Conservation (phyloP, 2,797 vertebrate genomes). For the Eurystomus glaucurus region DNA sequence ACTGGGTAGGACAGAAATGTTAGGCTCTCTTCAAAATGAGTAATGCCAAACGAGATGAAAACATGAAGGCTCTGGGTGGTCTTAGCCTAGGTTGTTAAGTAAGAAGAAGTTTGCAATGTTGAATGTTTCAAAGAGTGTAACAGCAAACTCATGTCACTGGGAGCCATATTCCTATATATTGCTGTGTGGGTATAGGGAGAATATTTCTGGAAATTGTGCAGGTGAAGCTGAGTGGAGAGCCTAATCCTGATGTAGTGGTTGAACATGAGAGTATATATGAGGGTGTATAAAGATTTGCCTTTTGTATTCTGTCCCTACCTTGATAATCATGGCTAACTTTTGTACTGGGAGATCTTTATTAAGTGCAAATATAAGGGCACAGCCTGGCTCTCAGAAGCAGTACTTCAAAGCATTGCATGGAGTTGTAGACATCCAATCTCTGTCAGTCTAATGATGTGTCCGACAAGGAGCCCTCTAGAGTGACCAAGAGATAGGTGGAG, state of each 20-base stretch:
- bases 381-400: background rate
- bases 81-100: background rate
- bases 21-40: background rate
- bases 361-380: background rate
- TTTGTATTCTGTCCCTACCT: background rate
- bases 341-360: background rate
- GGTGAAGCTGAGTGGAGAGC: background rate
- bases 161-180: background rate
- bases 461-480: background rate
- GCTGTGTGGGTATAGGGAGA: background rate
- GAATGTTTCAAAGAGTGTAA: background rate
- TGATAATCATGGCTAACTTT: background rate
- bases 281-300: background rate
- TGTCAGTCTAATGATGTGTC: background rate
- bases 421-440: background rate
- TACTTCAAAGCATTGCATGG: fast-evolving
- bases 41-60: background rate
- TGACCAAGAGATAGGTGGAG: background rate
- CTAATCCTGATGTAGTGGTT: background rate
- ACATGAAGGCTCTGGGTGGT: fast-evolving
- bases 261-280: background rate
- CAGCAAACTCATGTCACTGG: background rate
- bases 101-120: background rate
- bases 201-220: background rate
- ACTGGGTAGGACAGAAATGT: background rate